Percentiles rank a stretch among this genome's conserved stretches.
phyloP scores from a whole-genome alignment of 2,113 vertebrate genomes.

The Apaloderma vittatum region DNA sequence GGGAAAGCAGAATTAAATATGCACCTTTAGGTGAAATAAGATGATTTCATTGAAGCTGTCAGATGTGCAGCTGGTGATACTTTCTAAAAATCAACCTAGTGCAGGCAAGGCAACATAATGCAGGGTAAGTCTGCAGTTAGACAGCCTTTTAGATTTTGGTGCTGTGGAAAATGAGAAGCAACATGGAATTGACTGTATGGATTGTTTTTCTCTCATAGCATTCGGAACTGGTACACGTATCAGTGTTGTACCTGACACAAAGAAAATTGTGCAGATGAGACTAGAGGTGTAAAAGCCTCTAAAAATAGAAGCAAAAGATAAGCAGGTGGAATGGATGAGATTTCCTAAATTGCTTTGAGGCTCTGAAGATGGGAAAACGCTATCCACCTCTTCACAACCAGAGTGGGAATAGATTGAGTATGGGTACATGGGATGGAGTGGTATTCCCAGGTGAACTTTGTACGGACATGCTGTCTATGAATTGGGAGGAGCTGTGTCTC shows the following conservation, averaged over 20 bases:
- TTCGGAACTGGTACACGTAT: background rate
- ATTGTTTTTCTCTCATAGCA: background rate
- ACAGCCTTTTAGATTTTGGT: background rate
- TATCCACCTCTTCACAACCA: background rate
- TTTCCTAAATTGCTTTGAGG: background rate
- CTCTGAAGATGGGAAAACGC: background rate
- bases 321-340: background rate
- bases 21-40: background rate
- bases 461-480: background rate
- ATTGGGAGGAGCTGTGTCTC: rapidly evolving
- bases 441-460: background rate
- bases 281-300: background rate
- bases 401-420: background rate
- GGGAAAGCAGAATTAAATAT: background rate
- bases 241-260: background rate
- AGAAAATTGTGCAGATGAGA: background rate
- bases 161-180: background rate
- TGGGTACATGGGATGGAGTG: background rate
- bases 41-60: background rate
- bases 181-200: background rate
- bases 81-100: background rate
- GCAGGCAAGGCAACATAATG: background rate
- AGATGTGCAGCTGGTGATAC: background rate
- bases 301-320: background rate
- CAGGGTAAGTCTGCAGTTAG: background rate